Base-by-base conservation (phyloP, 2,113 vertebrate species). In the Corapipo altera region DNA sequence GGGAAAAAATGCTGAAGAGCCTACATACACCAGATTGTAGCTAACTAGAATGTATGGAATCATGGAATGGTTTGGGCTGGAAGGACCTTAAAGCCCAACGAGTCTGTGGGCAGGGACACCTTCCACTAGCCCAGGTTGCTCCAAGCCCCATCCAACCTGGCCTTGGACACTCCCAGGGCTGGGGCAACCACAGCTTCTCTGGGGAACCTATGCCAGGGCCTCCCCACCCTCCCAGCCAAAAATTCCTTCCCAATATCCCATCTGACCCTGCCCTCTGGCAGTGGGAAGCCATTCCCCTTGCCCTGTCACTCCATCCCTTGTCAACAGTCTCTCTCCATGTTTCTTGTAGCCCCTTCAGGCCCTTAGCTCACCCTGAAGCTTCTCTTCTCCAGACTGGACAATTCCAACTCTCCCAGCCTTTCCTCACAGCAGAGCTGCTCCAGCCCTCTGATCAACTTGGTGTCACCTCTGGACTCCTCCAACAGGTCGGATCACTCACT, bases 221-320 rank as follows among this genome's bases (percentile, higher is more conserved):
- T 58, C 5, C 23, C 33, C 61, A 21, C 32, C 44, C 54, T 86
- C 4, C 0, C 37, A 37, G 55, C 2, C 3, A 52, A 1, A 0
- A 39, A 52, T 67, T 61, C 44, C 61, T 21, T 0, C 23, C 69
- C 52, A 46, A 2, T 0, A 1, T 21, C 52, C 77, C 33, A 52
- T 1, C 54, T 6, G 5, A 0, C 52, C 23, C 52, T 82, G 33
- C 19, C 23, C 70, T 54, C 4, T 61, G 52, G 11, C 61, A 44
- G 5, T 39, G 22, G 5, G 15, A 73, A 32, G 4, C 33, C 44
- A 39, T 21, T 74, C 54, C 87, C 44, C 27, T 9, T 17, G 37
- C 59, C 33, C 52, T 52, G 59, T 23, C 32, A 5, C 13, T 49
- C 30, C 66, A 41, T 0, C 48, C 28, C 28, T 26, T 55, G 57